Evolutionary conservation across 1,140 invertebrate genomes (phyloP).

Genomic region (Pogonognathellus flavescens): DNA sequence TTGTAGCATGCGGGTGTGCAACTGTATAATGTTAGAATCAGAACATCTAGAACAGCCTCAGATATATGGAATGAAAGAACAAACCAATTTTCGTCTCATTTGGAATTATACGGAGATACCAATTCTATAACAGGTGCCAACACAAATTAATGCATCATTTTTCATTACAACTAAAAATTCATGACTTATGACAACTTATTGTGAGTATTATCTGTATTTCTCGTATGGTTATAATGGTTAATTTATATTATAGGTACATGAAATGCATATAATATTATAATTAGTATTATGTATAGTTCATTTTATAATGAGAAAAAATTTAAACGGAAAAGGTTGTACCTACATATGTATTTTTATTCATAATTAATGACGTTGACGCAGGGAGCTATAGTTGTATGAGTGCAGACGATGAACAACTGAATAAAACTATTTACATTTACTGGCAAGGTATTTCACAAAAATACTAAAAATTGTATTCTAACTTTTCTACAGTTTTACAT

Average conservation of each 20-base stretch:
- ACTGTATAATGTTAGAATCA: constrained; percentile 54
- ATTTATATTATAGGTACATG: too few species aligned
- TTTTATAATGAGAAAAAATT: too few species aligned
- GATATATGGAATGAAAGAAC: constrained; percentile 46
- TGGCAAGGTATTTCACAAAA: constrained; percentile 46
- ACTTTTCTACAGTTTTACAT: too few species aligned
- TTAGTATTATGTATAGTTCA: too few species aligned
- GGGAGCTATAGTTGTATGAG: constrained; percentile 59
- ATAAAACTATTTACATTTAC: constrained; percentile 57
- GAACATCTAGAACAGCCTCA: constrained; percentile 20
- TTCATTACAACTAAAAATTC: too few species aligned
- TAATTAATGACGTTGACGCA: background rate
- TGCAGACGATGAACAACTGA: constrained; percentile 11
- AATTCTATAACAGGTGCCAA: constrained; percentile 2
- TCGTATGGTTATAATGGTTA: too few species aligned
- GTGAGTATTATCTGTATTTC: too few species aligned
- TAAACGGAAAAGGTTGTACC: too few species aligned
- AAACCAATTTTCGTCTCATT: constrained; percentile 37
- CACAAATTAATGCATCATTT: background rate
- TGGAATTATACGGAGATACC: constrained; percentile 58
- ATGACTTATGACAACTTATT: too few species aligned
- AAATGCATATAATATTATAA: too few species aligned
- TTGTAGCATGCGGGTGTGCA: constrained; percentile 29
- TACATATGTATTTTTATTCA: too few species aligned
- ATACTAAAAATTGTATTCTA: too few species aligned